Conservation (phyloP, 2,113 vertebrate species). For the Heliornis fulica region DNA sequence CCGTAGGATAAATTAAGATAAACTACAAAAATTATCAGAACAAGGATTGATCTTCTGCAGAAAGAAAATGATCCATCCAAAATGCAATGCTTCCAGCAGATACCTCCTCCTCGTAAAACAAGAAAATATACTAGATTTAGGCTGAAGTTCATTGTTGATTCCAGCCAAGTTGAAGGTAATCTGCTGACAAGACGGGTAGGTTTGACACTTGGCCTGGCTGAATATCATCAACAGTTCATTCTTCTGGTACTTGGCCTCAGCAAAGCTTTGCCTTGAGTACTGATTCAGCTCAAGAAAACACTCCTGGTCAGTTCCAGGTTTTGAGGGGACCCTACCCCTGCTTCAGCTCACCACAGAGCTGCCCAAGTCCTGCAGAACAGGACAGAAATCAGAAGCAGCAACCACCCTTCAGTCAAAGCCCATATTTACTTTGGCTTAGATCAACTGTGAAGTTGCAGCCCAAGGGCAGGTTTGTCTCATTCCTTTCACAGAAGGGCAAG, state of each 20-base stretch:
- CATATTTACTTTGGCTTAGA: background rate
- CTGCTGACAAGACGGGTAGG: background rate
- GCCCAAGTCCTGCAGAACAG: background rate
- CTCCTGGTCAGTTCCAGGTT: background rate
- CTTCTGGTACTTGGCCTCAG: background rate
- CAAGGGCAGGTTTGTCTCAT: background rate
- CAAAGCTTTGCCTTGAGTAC: background rate
- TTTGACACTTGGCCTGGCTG: background rate
- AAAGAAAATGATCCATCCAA: background rate
- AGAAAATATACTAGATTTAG: background rate
- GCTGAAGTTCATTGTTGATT: background rate
- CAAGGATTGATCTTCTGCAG: background rate
- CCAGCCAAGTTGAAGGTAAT: background rate
- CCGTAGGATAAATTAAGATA: background rate
- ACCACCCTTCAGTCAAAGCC: background rate
- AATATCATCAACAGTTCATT: background rate
- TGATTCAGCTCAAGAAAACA: background rate
- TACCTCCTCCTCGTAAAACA: background rate
- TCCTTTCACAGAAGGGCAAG: background rate
- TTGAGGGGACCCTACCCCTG: background rate
- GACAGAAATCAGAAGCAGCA: background rate
- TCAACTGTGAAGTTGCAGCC: background rate
- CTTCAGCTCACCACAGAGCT: background rate
- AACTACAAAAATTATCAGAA: background rate
- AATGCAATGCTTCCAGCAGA: background rate